These are phyloP conservation scores for Lerista edwardsae DNA, from an alignment of 2,797 vertebrate species.

Conservation along the genomic window DNA sequence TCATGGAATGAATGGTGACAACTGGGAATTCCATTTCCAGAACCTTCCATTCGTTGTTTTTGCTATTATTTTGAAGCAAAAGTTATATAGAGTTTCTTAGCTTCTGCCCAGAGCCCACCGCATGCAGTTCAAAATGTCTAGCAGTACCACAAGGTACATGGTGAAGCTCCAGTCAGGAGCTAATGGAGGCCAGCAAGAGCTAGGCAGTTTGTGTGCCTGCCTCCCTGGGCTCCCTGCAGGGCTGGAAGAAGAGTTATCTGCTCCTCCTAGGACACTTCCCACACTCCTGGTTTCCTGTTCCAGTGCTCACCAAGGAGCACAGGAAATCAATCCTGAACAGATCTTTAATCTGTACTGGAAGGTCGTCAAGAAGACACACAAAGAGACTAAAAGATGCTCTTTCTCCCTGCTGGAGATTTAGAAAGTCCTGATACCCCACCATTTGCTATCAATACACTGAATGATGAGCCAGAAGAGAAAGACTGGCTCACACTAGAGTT, in stretches of 20 bases:
- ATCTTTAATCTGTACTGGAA: background rate
- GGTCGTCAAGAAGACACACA: background rate
- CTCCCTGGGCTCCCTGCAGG: background rate
- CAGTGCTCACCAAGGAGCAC: background rate
- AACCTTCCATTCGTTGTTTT: too few relatives aligned
- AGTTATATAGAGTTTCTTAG: too few relatives aligned
- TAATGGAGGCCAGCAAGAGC: background rate
- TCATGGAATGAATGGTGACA: too few relatives aligned
- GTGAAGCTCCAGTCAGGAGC: too few relatives aligned
- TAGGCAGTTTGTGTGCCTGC: background rate
- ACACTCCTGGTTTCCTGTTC: background rate
- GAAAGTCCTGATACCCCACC: fast-evolving
- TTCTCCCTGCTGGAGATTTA: background rate
- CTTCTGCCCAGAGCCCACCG: too few relatives aligned
- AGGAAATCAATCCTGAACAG: constrained; percentile 14
- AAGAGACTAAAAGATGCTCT: background rate
- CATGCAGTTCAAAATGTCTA: too few relatives aligned
- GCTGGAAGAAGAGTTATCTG: background rate
- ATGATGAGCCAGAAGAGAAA: constrained; percentile 2
- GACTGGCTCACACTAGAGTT: background rate
- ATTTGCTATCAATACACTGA: fast-evolving
- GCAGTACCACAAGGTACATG: too few relatives aligned
- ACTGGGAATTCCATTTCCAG: too few relatives aligned
- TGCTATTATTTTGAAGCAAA: too few relatives aligned
- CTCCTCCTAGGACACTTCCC: background rate